A percentile compares a stretch with the other conserved stretches of the same genome.
Conservation (phyloP, 2,888 invertebrate species). For the Orthonevra nobilis region DNA sequence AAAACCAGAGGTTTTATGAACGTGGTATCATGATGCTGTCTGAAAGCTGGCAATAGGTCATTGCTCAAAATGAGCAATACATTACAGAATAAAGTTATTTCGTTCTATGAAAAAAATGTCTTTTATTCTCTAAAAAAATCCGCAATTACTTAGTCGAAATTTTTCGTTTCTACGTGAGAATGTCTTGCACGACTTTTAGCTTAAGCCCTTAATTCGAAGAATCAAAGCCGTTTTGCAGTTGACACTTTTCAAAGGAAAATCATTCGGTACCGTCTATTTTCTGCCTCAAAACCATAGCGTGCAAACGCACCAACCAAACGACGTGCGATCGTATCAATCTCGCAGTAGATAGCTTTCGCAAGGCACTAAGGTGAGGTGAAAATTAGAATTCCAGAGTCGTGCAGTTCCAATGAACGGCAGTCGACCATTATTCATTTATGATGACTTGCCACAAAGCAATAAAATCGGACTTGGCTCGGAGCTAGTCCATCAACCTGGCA, state of each 20-base stretch:
- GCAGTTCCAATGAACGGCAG: conserved; percentile 65
- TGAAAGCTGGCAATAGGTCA: too few relatives aligned
- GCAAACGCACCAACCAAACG: neutral
- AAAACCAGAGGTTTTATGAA: too few relatives aligned
- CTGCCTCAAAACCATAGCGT: neutral
- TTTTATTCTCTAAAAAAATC: too few relatives aligned
- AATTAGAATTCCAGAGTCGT: conserved; percentile 64
- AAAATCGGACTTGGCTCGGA: conserved; percentile 53
- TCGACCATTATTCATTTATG: conserved; percentile 66
- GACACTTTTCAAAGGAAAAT: conserved; percentile 50
- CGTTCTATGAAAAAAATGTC: too few relatives aligned
- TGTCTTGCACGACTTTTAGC: too few relatives aligned
- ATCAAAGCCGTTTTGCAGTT: conserved; percentile 47
- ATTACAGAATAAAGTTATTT: too few relatives aligned
- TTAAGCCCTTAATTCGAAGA: conserved; percentile 48
- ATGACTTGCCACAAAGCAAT: conserved; percentile 58
- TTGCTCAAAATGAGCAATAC: too few relatives aligned
- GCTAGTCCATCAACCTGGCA: conserved; percentile 67
- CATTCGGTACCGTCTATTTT: neutral
- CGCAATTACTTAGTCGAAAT: too few relatives aligned
- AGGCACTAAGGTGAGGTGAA: neutral
- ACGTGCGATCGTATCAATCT: conserved; percentile 55
- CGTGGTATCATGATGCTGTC: too few relatives aligned
- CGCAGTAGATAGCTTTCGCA: conserved; percentile 31
- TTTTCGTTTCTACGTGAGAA: too few relatives aligned